These are phyloP conservation scores for Montipora sp. DNA, from an alignment of 64 coral and sea anemone genomes.

Conservation along the genomic window DNA sequence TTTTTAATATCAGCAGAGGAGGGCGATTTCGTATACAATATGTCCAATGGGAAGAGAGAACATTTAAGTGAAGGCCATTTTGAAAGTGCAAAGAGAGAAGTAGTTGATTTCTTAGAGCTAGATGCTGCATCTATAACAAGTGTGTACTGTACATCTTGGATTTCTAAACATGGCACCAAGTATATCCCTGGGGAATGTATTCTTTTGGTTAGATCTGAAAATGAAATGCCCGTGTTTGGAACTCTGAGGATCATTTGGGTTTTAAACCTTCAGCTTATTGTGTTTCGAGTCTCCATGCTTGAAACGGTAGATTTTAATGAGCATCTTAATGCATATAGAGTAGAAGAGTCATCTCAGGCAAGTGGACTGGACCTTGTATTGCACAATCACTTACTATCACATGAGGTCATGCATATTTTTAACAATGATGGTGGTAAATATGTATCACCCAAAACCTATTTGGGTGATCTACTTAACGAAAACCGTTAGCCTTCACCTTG, in stretches of 20 bases:
- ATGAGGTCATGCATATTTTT: too few relatives aligned
- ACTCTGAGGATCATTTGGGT: too few relatives aligned
- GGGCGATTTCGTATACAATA: neutral
- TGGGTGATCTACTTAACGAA: too few relatives aligned
- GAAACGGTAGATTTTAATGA: neutral
- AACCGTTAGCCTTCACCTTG: too few relatives aligned
- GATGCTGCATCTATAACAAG: too few relatives aligned
- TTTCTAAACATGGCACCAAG: too few relatives aligned
- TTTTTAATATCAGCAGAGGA: conserved; percentile 3
- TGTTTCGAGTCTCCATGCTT: neutral
- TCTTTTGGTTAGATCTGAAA: neutral
- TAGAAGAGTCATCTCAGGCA: neutral
- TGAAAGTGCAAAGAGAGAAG: too few relatives aligned
- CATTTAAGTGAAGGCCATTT: neutral
- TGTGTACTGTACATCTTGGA: too few relatives aligned
- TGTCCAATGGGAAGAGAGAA: neutral
- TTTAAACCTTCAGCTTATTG: neutral
- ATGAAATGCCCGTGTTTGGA: neutral
- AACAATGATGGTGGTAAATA: too few relatives aligned
- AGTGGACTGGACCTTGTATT: neutral
- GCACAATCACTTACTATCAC: too few relatives aligned
- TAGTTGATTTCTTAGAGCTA: too few relatives aligned
- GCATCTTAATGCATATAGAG: neutral
- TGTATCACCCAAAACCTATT: too few relatives aligned
- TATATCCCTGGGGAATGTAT: neutral